phyloP scores from a whole-genome alignment of 2,888 invertebrate genomes.

The Polyommatus icarus region DNA sequence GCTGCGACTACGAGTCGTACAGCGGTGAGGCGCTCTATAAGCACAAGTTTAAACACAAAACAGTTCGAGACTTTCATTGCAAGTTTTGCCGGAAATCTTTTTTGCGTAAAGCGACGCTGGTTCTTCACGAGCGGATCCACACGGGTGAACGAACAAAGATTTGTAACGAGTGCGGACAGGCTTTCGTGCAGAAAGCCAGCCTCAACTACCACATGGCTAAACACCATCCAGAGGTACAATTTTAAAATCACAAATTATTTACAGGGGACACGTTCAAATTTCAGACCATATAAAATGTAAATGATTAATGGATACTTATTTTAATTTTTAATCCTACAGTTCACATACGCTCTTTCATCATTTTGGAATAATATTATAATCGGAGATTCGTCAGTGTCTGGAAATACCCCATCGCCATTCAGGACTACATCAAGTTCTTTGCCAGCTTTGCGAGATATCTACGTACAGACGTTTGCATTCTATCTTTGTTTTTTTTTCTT shows the following conservation, averaged over 20 bases:
- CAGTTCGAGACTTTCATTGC: constrained; percentile 67
- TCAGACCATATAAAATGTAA: neutral
- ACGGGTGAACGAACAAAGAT: constrained; percentile 65
- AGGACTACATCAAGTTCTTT: no score
- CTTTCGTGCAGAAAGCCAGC: constrained; percentile 72
- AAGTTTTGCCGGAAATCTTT: constrained; percentile 70
- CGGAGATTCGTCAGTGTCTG: no score
- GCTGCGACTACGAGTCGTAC: constrained; percentile 64
- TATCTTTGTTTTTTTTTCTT: no score
- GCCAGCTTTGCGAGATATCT: no score
- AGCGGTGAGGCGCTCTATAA: constrained; percentile 57
- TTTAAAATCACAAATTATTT: constrained; percentile 42
- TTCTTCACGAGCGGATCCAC: constrained; percentile 64
- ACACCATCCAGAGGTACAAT: constrained; percentile 67
- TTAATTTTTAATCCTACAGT: no score
- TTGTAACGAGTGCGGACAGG: constrained; percentile 62
- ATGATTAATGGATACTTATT: no score
- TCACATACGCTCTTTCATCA: no score
- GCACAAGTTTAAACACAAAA: constrained; percentile 67
- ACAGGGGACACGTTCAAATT: neutral
- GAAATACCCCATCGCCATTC: no score
- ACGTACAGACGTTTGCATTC: no score
- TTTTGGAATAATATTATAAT: no score
- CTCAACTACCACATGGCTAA: constrained; percentile 71
- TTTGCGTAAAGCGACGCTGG: constrained; percentile 57